Evolutionary conservation across 1,140 invertebrate genomes (phyloP).

Genomic region (Zaprionus nigranus): DNA sequence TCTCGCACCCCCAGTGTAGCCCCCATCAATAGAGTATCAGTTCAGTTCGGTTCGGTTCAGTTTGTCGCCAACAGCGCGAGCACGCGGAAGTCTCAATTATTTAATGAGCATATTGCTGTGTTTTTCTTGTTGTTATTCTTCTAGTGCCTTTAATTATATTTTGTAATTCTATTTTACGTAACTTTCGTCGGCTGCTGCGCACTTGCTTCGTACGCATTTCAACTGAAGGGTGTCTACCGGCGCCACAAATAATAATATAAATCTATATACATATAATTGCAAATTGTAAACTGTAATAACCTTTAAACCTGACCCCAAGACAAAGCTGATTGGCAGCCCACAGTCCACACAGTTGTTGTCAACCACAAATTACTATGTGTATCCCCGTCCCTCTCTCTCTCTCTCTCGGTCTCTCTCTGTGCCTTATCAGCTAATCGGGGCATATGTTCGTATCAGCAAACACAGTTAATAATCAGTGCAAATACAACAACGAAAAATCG

Average conservation of each 20-base stretch:
- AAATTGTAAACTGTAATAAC: constrained; percentile 11
- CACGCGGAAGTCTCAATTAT: constrained; percentile 52
- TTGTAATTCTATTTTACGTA: constrained; percentile 59
- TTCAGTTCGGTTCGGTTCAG: constrained; percentile 19
- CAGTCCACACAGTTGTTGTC: not conserved
- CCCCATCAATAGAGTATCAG: constrained; percentile 6
- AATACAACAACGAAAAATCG: constrained; percentile 18
- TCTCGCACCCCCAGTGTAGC: not conserved
- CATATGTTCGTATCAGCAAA: constrained; percentile 21
- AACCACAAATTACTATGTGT: not conserved
- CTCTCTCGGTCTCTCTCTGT: not conserved
- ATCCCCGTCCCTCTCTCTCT: not conserved
- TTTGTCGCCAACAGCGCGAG: constrained; percentile 48
- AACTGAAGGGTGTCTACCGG: constrained; percentile 17
- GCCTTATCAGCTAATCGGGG: constrained; percentile 34
- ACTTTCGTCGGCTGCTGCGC: constrained; percentile 39
- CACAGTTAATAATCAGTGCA: constrained; percentile 21
- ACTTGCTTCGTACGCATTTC: constrained; percentile 19
- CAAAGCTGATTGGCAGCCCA: not conserved
- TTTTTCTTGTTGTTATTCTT: not conserved
- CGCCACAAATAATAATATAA: not conserved
- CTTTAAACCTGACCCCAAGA: constrained; percentile 18
- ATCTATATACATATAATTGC: not conserved
- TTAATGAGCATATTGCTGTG: constrained; percentile 26
- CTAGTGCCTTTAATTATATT: constrained; percentile 35